phyloP scores from a whole-genome alignment of 2,797 vertebrate species.

The Diplodus puntazzo region DNA sequence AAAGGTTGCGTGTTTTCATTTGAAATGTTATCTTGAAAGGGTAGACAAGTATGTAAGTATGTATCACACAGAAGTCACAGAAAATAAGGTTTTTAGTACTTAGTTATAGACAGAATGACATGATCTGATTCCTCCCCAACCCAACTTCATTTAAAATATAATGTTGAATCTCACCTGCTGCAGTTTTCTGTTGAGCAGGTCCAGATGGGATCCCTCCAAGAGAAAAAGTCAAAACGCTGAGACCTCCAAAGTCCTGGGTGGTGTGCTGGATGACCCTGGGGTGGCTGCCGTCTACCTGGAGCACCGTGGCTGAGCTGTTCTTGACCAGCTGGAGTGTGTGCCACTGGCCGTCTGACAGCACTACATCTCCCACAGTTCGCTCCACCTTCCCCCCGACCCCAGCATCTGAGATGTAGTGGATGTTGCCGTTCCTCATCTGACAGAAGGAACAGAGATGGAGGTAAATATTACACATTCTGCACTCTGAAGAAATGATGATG shows the following conservation, averaged over 20 bases:
- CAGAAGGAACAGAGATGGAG: not conserved
- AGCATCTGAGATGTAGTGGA: constrained; percentile 94
- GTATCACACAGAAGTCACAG: not conserved
- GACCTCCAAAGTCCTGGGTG: constrained; percentile 95
- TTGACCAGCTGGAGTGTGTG: constrained; percentile 90
- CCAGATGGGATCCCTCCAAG: constrained; percentile 92
- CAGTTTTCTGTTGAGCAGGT: constrained; percentile 85
- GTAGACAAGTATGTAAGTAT: not conserved
- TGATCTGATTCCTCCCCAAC: not conserved
- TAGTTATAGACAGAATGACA: not conserved
- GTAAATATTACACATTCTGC: not conserved
- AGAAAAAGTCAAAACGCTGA: constrained; percentile 91
- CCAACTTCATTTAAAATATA: not conserved
- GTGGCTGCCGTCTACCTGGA: constrained; percentile 87
- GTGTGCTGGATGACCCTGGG: constrained; percentile 87
- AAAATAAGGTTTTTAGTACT: not conserved
- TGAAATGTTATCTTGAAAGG: constrained; percentile 11
- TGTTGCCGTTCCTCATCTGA: constrained; percentile 94
- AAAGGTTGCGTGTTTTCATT: not conserved
- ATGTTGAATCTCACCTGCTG: constrained; percentile 84
- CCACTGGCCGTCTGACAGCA: constrained; percentile 93
- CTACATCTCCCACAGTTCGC: constrained; percentile 88
- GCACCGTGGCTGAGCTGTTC: constrained; percentile 88
- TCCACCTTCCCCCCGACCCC: constrained; percentile 96
- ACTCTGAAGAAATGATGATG: not conserved